Conservation (phyloP, 2,888 invertebrate species). For the Lepidonotus clava region DNA sequence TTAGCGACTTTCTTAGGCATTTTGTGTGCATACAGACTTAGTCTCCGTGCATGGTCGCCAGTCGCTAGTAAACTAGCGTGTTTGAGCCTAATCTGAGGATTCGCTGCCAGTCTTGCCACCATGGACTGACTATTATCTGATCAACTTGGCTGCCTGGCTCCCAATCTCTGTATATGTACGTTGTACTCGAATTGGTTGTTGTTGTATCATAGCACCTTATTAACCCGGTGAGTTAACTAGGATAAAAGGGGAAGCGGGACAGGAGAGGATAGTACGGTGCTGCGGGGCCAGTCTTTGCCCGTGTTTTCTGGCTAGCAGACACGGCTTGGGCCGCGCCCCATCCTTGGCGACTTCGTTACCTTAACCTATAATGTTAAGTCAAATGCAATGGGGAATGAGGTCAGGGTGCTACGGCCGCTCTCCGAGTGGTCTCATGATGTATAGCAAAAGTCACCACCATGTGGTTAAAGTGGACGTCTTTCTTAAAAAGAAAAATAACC, state of each 20-base stretch:
- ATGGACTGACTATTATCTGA: slow-evolving; percentile 1
- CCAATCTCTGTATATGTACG: not conserved
- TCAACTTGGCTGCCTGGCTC: not conserved
- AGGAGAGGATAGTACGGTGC: slow-evolving; percentile 12
- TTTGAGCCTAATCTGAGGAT: not conserved
- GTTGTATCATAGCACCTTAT: too few species aligned
- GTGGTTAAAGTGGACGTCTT: not conserved
- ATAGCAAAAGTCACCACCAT: not conserved
- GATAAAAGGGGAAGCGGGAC: not conserved
- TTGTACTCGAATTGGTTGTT: too few species aligned
- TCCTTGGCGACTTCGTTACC: not conserved
- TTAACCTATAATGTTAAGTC: too few species aligned
- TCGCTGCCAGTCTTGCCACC: slow-evolving; percentile 41
- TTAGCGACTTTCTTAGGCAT: not conserved
- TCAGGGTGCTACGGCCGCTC: not conserved
- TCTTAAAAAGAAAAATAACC: slow-evolving; percentile 32
- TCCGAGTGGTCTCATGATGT: not conserved
- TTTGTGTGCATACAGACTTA: not conserved
- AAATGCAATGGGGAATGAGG: too few species aligned
- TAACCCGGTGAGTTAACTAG: slow-evolving; percentile 3
- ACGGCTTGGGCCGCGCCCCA: not conserved
- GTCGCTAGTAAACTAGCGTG: slow-evolving; percentile 1
- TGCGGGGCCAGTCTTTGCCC: too few species aligned
- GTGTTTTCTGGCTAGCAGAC: not conserved
- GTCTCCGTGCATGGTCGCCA: not conserved